Percentiles rank a stretch among this genome's conserved stretches.
Conservation (phyloP, 1,140 invertebrate genomes). For the Nymphalis io region DNA sequence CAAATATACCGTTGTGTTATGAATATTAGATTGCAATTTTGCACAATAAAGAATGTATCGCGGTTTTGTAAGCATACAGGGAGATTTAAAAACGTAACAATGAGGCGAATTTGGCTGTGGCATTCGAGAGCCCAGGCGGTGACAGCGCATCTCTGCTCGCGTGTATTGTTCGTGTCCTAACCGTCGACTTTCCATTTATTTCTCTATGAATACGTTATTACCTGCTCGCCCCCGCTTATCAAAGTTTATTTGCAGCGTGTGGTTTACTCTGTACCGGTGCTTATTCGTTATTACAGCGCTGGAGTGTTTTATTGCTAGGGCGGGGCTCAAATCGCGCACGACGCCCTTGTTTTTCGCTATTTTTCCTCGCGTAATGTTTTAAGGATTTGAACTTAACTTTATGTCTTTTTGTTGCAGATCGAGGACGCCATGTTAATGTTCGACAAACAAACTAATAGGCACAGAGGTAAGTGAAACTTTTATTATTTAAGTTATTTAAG, state of each 20-base stretch:
- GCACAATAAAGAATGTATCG: slow-evolving; percentile 66
- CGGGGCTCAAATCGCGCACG: slow-evolving; percentile 73
- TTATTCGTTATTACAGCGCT: slow-evolving; percentile 79
- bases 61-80: slow-evolving; percentile 56
- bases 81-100: slow-evolving; percentile 70
- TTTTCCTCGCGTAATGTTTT: slow-evolving; percentile 63
- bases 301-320: slow-evolving; percentile 79
- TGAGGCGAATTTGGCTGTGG: slow-evolving; percentile 56
- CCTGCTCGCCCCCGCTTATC: slow-evolving; percentile 79
- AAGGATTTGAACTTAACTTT: slow-evolving; percentile 65
- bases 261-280: slow-evolving; percentile 79
- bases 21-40: slow-evolving; percentile 76
- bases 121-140: slow-evolving; percentile 50
- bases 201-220: slow-evolving; percentile 81
- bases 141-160: slow-evolving; percentile 72
- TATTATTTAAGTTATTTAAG: slow-evolving; percentile 18
- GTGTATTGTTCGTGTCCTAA: slow-evolving; percentile 77
- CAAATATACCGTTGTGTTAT: slow-evolving; percentile 46
- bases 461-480: slow-evolving; percentile 93
- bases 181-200: slow-evolving; percentile 80
- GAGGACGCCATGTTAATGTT: slow-evolving; percentile 99
- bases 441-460: slow-evolving; percentile 99
- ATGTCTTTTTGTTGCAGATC: slow-evolving; percentile 91
- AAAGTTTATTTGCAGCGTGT: slow-evolving; percentile 80
- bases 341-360: slow-evolving; percentile 74